Evolutionary conservation across 2,888 invertebrate genomes (phyloP).

Genomic region (Sinhomidia bicolor): DNA sequence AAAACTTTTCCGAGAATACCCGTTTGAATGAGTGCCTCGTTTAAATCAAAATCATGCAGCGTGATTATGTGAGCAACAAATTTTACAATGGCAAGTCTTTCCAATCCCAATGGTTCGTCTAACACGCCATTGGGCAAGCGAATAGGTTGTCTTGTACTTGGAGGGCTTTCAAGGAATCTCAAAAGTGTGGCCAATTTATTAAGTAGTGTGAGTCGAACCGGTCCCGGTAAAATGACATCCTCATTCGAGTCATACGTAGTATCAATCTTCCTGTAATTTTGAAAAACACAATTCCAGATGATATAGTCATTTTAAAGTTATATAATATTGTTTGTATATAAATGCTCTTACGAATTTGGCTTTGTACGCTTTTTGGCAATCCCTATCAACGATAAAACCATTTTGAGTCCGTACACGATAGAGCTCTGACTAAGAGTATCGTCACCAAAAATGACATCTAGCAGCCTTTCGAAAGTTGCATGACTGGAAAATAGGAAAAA

Average conservation of each 20-base stretch:
- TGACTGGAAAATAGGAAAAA: conserved; percentile 82
- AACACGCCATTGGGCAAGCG: conserved; percentile 86
- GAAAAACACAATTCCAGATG: no score
- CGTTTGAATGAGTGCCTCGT: conserved; percentile 81
- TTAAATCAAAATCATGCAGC: conserved; percentile 88
- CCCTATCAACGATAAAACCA: conserved; percentile 78
- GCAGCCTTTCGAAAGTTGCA: conserved; percentile 87
- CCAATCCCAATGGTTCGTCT: conserved; percentile 90
- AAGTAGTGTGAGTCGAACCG: conserved; percentile 43
- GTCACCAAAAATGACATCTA: conserved; percentile 89
- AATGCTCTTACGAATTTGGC: conserved; percentile 73
- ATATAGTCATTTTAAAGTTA: not conserved
- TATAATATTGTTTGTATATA: not conserved
- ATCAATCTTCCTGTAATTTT: conserved; percentile 52
- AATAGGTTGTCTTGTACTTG: conserved; percentile 51
- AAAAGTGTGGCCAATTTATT: conserved; percentile 58
- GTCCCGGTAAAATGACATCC: conserved; percentile 50
- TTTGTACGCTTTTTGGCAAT: conserved; percentile 77
- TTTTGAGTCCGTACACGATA: conserved; percentile 78
- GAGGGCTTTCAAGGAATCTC: conserved; percentile 68
- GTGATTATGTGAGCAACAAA: conserved; percentile 89
- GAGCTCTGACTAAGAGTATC: conserved; percentile 85
- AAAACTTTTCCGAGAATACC: conserved; percentile 68
- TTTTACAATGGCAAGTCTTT: conserved; percentile 90
- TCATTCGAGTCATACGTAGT: conserved; percentile 67